Evolutionary conservation across 2,113 vertebrate species (phyloP).

Genomic region (Neolamprologus cancellatus): DNA sequence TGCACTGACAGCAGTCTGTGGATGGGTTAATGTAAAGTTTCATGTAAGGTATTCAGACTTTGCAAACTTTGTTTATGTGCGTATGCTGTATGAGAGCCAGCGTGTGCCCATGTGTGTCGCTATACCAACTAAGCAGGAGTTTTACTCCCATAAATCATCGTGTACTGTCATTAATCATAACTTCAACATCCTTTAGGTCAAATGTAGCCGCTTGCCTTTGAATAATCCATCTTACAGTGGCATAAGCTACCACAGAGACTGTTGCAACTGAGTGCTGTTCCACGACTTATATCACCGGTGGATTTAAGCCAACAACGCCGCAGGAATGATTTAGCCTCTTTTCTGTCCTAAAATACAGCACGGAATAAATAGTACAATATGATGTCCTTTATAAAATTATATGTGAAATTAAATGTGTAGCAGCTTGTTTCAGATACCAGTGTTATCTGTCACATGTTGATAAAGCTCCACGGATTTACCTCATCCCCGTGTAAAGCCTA

Average conservation of each 20-base stretch:
- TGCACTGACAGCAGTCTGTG: background rate
- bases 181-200: conserved; percentile 7
- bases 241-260: background rate
- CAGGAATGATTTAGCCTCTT: background rate
- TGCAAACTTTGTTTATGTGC: background rate
- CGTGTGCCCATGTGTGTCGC: background rate
- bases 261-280: background rate
- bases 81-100: background rate
- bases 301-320: background rate
- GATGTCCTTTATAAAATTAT: background rate
- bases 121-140: background rate
- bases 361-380: background rate
- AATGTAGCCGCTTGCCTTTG: conserved; percentile 1
- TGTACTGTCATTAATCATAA: conserved; percentile 12
- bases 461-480: conserved; percentile 39
- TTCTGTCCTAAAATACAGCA: background rate
- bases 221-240: conserved; percentile 20
- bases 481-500: conserved; percentile 32
- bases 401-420: background rate
- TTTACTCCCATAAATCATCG: conserved; percentile 28
- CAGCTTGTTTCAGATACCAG: conserved; percentile 7
- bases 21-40: background rate
- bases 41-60: background rate
- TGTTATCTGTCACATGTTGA: conserved; percentile 33
- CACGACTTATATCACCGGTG: background rate